A percentile compares a stretch with the other conserved stretches of the same genome.
Evolutionary conservation across 2,888 invertebrate genomes (phyloP).

Genomic region (Thereva unica): DNA sequence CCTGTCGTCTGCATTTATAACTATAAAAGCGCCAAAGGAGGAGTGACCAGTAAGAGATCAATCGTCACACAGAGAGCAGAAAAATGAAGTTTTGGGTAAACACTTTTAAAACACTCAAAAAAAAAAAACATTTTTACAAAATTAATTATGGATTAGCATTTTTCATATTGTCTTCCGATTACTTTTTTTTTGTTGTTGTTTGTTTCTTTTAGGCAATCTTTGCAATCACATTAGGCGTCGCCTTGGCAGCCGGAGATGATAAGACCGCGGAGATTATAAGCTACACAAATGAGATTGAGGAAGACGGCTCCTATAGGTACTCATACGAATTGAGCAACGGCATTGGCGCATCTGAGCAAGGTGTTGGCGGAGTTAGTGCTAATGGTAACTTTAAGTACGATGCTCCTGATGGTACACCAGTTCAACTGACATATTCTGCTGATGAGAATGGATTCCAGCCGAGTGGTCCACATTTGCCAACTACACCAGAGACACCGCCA

Average conservation of each 20-base stretch:
- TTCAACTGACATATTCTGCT: background rate
- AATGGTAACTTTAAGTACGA: background rate
- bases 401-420: slow-evolving; percentile 1
- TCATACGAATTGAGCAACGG: background rate
- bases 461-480: background rate
- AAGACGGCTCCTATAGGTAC: background rate
- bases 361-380: background rate
- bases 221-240: background rate
- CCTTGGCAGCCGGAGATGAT: background rate
- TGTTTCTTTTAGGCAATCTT: background rate
- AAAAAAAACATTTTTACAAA: too few relatives aligned
- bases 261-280: background rate
- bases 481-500: background rate
- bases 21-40: too few relatives aligned
- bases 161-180: background rate
- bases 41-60: too few relatives aligned
- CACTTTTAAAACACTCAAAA: too few relatives aligned
- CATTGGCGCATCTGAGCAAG: background rate
- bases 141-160: background rate
- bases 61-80: too few relatives aligned
- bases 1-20: too few relatives aligned
- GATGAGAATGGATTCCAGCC: slow-evolving; percentile 1
- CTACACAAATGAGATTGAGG: slow-evolving; percentile 2
- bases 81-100: too few relatives aligned
- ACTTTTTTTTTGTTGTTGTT: background rate